Evolutionary conservation across 2,888 invertebrate species (phyloP), one percentile per base, ranked within the genome.

Genomic region (Acleris emargana): DNA sequence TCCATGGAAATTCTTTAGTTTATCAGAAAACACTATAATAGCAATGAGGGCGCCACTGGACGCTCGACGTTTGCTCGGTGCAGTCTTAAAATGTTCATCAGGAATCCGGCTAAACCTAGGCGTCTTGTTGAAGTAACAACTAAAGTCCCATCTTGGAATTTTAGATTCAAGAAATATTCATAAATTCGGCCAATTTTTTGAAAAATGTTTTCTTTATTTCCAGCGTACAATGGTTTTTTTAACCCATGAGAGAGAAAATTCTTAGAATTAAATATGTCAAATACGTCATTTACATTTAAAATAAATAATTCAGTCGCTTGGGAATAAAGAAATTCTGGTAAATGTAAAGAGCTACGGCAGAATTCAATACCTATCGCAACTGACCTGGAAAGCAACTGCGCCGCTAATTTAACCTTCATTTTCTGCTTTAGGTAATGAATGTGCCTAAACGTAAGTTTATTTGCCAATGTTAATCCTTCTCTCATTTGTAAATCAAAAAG

Each of bases 231-330:
- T 17, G 54, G 54, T 17, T 54, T 54, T 54, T 32, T 54, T 7
- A 32, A 54, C 2, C 38, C 32, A 38, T n/a, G 13, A 9, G 47
- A 17, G 17, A 49, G 47, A 13, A 49, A 49, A 25, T 58, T 58
- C 17, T 49, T 47, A 7, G 49, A 58, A 28, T 58, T 49, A n/a
- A 58, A 58, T 25, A 49, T 58, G 17, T 47, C 22, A 58, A 58
- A 58, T 2, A 49, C 49, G 28, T 58, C 47, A 47, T 58, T 58
- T 11, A 58, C 32, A 28, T 58, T 25, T 5, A 28, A 32, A 49
- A 58, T 47, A 49, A 58, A 58, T 6, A 49, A 28, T 16, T 49
- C 58, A n/a, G 58, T 58, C 11, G 58, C 58, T 6, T 43, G 18
- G 22, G 49, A 58, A 58, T 58, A 25, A 11, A 49, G 16, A 25